These are phyloP conservation scores for Synanthedon andrenaeformis DNA, from an alignment of 2,888 invertebrate genomes.

Conservation along the genomic window DNA sequence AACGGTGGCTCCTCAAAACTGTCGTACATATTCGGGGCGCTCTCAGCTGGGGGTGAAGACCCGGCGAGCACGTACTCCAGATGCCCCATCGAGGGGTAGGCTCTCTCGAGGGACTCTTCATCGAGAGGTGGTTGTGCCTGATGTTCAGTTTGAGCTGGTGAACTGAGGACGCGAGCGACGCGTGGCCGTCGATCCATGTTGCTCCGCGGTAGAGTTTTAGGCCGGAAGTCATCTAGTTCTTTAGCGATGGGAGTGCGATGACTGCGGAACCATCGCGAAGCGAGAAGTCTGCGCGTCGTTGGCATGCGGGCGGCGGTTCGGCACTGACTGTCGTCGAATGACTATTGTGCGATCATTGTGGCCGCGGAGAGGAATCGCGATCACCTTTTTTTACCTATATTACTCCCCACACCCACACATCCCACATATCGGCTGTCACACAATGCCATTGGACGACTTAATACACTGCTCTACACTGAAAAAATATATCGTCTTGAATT, in stretches of 20 bases:
- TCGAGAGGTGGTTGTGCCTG: conserved; percentile 31
- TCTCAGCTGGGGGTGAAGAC: conserved; percentile 83
- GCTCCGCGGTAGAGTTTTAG: conserved; percentile 19
- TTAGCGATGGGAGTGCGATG: conserved; percentile 37
- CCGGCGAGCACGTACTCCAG: conserved; percentile 85
- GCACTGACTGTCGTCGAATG: conserved; percentile 22
- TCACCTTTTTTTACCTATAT: conserved; percentile 24
- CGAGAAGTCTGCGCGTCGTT: conserved; percentile 59
- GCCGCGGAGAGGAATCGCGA: conserved; percentile 36
- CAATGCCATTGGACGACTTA: neutral
- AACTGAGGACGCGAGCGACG: conserved; percentile 32
- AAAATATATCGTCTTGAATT: neutral
- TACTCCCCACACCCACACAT: neutral
- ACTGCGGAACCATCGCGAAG: conserved; percentile 36
- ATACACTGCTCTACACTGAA: neutral
- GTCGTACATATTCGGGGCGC: conserved; percentile 84
- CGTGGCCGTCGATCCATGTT: conserved; percentile 41
- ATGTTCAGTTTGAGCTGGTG: conserved; percentile 23
- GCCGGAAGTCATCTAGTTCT: conserved; percentile 32
- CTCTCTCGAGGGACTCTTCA: conserved; percentile 72
- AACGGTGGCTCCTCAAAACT: conserved; percentile 81
- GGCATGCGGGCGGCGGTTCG: conserved; percentile 30
- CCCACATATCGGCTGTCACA: neutral
- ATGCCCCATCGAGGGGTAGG: conserved; percentile 75
- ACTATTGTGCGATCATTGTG: conserved; percentile 44